phyloP scores from a whole-genome alignment of 2,888 invertebrate species.

The Oxyteleia sp. region DNA sequence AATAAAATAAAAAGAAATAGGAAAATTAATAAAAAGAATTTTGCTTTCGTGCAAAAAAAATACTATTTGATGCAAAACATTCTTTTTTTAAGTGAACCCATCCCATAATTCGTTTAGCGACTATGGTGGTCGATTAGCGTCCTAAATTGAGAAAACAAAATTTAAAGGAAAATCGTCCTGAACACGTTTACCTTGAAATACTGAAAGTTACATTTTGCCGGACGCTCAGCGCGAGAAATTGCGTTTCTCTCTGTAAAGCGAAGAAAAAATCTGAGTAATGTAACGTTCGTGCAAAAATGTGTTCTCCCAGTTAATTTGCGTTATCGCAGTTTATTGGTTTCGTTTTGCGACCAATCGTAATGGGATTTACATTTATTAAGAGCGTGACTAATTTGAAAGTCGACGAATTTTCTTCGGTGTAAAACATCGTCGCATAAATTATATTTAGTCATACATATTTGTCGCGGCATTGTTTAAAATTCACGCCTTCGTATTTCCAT shows the following conservation, averaged over 20 bases:
- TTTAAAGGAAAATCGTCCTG: constrained; percentile 46
- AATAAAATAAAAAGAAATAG: no score
- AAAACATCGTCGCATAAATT: constrained; percentile 19
- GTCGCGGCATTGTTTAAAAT: constrained; percentile 29
- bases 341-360: no score
- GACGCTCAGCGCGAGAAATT: constrained; percentile 22
- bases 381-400: no score
- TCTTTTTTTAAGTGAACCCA: no score
- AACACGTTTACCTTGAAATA: constrained; percentile 55
- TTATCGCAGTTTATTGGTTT: no score
- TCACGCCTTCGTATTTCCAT: constrained; percentile 53
- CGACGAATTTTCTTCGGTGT: constrained; percentile 27
- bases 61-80: no score
- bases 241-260: constrained; percentile 13
- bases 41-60: no score
- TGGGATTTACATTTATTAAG: no score
- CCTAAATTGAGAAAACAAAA: constrained; percentile 40
- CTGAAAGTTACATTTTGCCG: constrained; percentile 37
- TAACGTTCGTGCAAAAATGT: constrained; percentile 10
- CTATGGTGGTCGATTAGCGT: no score
- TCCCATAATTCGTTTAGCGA: no score
- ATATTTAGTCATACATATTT: constrained; percentile 34
- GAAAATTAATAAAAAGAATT: no score
- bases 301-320: no score
- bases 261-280: background rate